Evolutionary conservation across 37 sponge, comb jelly and placozoan genomes (phyloP).

Genomic region (Geodia barretti): DNA sequence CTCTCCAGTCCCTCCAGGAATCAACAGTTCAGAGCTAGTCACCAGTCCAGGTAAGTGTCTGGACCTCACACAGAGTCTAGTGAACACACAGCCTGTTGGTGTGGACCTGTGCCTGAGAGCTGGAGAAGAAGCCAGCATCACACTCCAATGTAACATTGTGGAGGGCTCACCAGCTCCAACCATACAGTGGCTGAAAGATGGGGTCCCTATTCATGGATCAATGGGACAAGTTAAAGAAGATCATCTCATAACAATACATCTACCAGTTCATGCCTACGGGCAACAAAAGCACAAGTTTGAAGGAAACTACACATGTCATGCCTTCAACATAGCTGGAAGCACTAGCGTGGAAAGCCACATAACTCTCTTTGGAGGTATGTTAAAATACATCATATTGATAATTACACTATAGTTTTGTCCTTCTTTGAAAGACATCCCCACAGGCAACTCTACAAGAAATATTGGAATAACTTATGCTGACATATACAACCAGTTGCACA

Average conservation of each 20-base stretch:
- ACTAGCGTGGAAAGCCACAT: background rate
- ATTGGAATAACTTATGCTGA: background rate
- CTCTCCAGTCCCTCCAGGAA: background rate
- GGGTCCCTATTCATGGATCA: background rate
- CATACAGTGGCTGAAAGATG: background rate
- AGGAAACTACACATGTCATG: constrained; percentile 11
- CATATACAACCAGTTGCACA: constrained; percentile 8
- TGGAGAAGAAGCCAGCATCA: background rate
- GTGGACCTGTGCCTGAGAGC: background rate
- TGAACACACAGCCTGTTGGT: background rate
- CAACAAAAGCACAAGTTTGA: background rate
- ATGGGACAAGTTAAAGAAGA: no score
- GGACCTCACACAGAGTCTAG: background rate
- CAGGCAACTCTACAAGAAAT: background rate
- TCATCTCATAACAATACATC: no score
- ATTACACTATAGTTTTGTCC: no score
- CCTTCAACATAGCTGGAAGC: constrained; percentile 1
- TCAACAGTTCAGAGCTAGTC: background rate
- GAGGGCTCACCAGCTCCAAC: background rate
- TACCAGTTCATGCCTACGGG: background rate
- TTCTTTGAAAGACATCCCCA: constrained; percentile 18
- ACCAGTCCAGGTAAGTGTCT: background rate
- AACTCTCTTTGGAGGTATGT: constrained; percentile 16
- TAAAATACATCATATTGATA: background rate
- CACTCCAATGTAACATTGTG: background rate